Conservation (phyloP, 2,797 vertebrate genomes). For the Hipposideros larvatus region DNA sequence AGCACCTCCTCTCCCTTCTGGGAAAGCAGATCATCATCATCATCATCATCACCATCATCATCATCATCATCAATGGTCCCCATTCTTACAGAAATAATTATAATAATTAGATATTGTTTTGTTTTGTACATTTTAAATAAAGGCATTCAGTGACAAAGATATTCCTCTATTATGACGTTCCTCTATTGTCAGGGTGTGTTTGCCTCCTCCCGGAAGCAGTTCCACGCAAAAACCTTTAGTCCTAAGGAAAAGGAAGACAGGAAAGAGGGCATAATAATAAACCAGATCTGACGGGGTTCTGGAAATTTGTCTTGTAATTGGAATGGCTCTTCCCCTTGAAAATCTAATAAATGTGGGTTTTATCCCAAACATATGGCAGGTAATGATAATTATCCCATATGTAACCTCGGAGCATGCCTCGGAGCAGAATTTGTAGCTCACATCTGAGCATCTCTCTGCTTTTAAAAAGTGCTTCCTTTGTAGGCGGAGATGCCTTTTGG, state of each 20-base stretch:
- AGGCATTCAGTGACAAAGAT: not conserved
- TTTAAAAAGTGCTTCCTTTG: slow-evolving; percentile 13
- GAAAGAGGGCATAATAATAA: not conserved
- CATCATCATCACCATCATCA: not conserved
- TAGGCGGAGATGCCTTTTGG: not conserved
- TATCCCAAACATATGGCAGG: slow-evolving; percentile 58
- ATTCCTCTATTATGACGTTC: not conserved
- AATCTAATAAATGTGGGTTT: slow-evolving; percentile 64
- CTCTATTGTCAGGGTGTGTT: not conserved
- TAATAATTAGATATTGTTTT: not conserved
- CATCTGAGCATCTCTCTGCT: not conserved
- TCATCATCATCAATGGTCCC: not conserved
- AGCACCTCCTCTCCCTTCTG: not conserved
- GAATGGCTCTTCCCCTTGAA: slow-evolving; percentile 57
- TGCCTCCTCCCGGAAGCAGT: slow-evolving; percentile 23
- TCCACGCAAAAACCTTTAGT: not conserved
- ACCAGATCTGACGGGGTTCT: slow-evolving; percentile 39
- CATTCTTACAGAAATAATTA: not conserved
- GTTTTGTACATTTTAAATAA: slow-evolving; percentile 27
- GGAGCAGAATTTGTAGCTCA: slow-evolving; percentile 28
- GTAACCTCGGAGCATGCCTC: not conserved
- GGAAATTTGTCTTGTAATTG: slow-evolving; percentile 55
- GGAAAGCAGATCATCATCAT: not conserved
- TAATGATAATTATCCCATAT: slow-evolving; percentile 20
- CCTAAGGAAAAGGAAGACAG: not conserved